Evolutionary conservation across 2,888 invertebrate species (phyloP).

Genomic region (Protula sp.): DNA sequence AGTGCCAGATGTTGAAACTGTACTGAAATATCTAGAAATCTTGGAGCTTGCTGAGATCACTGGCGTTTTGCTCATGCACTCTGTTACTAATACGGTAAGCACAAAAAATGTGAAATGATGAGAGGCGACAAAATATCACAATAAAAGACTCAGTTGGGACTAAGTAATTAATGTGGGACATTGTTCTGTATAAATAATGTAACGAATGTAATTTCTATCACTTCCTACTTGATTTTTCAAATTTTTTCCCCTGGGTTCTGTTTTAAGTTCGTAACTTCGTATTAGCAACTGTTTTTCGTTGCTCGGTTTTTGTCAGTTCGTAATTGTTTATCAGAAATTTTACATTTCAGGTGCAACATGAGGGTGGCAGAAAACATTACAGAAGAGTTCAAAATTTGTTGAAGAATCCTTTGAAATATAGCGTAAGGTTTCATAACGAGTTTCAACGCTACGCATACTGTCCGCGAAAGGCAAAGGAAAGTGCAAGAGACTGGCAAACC

Average conservation of each 20-base stretch:
- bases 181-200: no score
- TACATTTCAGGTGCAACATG: slow-evolving; percentile 32
- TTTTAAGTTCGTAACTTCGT: no score
- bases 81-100: slow-evolving; percentile 40
- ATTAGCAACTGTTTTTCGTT: no score
- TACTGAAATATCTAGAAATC: slow-evolving; percentile 46
- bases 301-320: no score
- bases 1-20: slow-evolving; percentile 40
- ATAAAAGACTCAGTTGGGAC: no score
- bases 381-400: slow-evolving; percentile 35
- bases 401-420: slow-evolving; percentile 32
- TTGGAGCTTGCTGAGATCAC: slow-evolving; percentile 41
- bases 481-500: slow-evolving; percentile 29
- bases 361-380: slow-evolving; percentile 35
- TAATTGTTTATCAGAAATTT: no score
- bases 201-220: no score
- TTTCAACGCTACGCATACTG: slow-evolving; percentile 41
- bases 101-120: no score
- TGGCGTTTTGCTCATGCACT: slow-evolving; percentile 47
- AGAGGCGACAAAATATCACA: no score
- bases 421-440: slow-evolving; percentile 46
- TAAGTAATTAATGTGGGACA: no score
- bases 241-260: no score
- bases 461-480: slow-evolving; percentile 33
- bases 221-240: no score